Percentiles rank a stretch among this genome's conserved stretches.
Conservation (phyloP, 2,113 vertebrate species). For the Serinus canaria region DNA sequence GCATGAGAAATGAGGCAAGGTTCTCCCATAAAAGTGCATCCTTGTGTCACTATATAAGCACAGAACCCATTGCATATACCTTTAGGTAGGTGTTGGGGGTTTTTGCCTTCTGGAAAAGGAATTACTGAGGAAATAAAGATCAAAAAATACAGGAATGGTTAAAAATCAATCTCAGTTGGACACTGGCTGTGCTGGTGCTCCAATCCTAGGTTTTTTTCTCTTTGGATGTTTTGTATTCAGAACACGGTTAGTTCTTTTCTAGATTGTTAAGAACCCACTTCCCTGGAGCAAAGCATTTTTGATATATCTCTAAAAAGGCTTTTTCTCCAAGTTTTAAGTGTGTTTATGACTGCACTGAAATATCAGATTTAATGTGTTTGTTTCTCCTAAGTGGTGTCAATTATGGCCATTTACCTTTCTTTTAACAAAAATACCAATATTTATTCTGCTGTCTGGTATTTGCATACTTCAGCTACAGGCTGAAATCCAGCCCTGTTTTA, state of each 20-base stretch:
- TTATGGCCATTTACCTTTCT: conserved; percentile 24
- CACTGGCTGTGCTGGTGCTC: neutral
- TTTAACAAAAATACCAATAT: conserved; percentile 18
- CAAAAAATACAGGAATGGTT: neutral
- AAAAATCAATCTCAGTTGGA: neutral
- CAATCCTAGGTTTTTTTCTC: accelerated
- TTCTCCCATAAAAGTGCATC: neutral
- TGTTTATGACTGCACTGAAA: neutral
- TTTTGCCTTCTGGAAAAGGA: neutral
- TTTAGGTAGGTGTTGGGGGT: neutral
- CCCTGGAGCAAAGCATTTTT: neutral
- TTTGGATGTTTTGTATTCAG: neutral
- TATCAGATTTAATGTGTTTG: conserved; percentile 28
- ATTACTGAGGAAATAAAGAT: neutral
- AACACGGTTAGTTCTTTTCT: neutral
- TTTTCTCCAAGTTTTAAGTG: neutral
- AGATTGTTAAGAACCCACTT: neutral
- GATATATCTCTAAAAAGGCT: neutral
- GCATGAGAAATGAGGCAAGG: neutral
- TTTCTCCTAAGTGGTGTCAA: neutral
- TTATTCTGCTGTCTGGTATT: conserved; percentile 9
- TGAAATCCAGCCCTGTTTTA: neutral
- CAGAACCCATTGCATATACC: neutral
- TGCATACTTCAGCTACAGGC: neutral
- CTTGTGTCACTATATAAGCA: neutral